A percentile compares a stretch with the other conserved stretches of the same genome.
Conservation (phyloP, 2,888 invertebrate genomes). For the Acleris cristana region DNA sequence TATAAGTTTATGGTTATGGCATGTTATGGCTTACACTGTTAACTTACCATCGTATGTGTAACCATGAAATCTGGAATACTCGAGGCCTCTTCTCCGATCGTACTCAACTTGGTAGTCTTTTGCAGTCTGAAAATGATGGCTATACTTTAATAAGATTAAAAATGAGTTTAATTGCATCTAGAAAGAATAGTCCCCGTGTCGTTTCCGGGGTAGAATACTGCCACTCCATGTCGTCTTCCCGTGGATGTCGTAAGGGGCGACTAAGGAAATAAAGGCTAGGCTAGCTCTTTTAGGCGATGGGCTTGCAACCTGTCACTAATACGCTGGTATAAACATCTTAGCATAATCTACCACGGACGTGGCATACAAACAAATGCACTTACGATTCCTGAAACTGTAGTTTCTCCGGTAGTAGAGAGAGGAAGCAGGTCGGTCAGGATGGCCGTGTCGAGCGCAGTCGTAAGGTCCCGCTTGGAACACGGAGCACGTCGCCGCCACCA, state of each 20-base stretch:
- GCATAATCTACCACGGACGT: too few relatives aligned
- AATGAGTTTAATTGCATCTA: too few relatives aligned
- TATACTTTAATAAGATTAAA: background rate
- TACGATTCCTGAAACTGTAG: conserved; percentile 95
- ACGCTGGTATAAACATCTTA: too few relatives aligned
- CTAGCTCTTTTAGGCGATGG: too few relatives aligned
- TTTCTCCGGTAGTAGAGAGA: conserved; percentile 92
- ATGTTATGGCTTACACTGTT: background rate
- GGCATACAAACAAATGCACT: conserved; percentile 58
- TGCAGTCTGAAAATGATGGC: conserved; percentile 87
- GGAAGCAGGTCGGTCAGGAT: conserved; percentile 95
- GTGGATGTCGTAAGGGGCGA: too few relatives aligned
- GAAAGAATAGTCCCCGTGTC: too few relatives aligned
- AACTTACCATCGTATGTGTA: conserved; percentile 97
- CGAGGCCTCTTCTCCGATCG: conserved; percentile 89
- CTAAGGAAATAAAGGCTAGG: too few relatives aligned
- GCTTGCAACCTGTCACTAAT: too few relatives aligned
- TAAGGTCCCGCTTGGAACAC: conserved; percentile 89
- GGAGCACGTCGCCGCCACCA: conserved; percentile 88
- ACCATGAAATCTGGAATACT: conserved; percentile 97
- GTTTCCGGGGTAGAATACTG: too few relatives aligned
- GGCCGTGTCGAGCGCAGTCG: conserved; percentile 92
- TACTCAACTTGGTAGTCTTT: conserved; percentile 94
- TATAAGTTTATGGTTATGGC: background rate
- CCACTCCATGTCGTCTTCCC: too few relatives aligned